These are phyloP conservation scores for Rhamphomyia laevipes DNA, from an alignment of 2,888 invertebrate species.

Conservation along the genomic window DNA sequence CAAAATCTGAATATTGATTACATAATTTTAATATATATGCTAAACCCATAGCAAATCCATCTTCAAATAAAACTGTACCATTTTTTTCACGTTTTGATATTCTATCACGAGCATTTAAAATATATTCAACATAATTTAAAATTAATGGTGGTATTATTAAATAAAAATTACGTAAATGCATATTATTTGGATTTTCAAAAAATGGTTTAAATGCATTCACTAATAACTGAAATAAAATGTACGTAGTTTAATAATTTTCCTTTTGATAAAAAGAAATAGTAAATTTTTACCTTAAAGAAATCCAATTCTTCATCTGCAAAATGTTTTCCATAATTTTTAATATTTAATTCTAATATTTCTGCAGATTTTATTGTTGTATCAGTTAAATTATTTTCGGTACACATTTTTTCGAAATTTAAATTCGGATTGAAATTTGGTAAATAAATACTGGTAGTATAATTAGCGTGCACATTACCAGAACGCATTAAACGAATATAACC, in stretches of 20 bases:
- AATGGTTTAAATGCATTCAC: constrained; percentile 87
- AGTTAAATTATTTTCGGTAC: constrained; percentile 47
- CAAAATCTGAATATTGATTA: constrained; percentile 75
- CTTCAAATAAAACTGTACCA: constrained; percentile 90
- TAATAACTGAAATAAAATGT: constrained; percentile 47
- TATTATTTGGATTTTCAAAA: constrained; percentile 73
- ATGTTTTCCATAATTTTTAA: constrained; percentile 66
- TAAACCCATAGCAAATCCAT: constrained; percentile 93
- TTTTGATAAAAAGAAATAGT: neutral
- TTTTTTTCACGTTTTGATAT: constrained; percentile 63
- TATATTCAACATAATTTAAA: constrained; percentile 88
- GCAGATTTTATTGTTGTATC: constrained; percentile 52
- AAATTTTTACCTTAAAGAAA: constrained; percentile 27
- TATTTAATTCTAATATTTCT: constrained; percentile 62
- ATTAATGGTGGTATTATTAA: constrained; percentile 88
- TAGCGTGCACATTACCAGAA: constrained; percentile 86
- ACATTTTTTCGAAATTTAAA: constrained; percentile 50
- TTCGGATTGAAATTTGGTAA: constrained; percentile 63
- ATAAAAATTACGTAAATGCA: constrained; percentile 84
- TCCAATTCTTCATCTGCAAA: constrained; percentile 56
- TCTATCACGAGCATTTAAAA: constrained; percentile 82
- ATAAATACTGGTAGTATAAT: constrained; percentile 82
- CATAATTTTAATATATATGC: constrained; percentile 87
- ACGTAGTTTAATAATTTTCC: neutral
- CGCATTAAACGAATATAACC: constrained; percentile 90